Conservation (phyloP, 2,797 vertebrate genomes). For the Oreochromis mossambicus region DNA sequence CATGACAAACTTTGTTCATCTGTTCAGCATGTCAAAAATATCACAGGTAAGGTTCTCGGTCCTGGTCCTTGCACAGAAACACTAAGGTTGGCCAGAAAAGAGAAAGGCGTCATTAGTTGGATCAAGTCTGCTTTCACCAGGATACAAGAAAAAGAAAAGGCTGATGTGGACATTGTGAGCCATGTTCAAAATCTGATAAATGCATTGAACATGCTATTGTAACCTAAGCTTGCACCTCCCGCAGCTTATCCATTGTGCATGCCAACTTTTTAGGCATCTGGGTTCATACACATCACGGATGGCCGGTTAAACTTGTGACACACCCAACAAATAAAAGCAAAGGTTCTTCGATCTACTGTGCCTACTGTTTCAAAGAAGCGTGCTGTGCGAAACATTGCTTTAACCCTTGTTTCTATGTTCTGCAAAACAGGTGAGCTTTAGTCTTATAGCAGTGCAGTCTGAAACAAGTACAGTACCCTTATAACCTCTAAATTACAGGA, state of each 20-base stretch:
- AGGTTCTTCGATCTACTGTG: background rate
- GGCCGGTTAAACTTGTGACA: background rate
- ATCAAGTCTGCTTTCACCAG: background rate
- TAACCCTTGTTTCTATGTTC: background rate
- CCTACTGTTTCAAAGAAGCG: rapidly evolving
- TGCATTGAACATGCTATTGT: background rate
- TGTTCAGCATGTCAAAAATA: background rate
- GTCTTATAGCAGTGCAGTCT: background rate
- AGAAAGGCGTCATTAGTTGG: background rate
- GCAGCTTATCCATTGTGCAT: background rate
- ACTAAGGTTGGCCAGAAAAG: background rate
- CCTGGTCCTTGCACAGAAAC: background rate
- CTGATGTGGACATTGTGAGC: background rate
- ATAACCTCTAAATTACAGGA: background rate
- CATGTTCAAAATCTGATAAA: background rate
- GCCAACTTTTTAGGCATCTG: background rate
- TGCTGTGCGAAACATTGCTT: rapidly evolving
- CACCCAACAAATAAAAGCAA: background rate
- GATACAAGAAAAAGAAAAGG: background rate
- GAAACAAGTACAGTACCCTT: background rate
- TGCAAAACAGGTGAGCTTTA: background rate
- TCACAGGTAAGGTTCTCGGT: background rate
- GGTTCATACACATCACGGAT: background rate
- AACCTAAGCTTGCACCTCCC: background rate
- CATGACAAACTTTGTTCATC: rapidly evolving